Conservation (phyloP, 2,113 vertebrate species). For the Sceloporus undulatus region DNA sequence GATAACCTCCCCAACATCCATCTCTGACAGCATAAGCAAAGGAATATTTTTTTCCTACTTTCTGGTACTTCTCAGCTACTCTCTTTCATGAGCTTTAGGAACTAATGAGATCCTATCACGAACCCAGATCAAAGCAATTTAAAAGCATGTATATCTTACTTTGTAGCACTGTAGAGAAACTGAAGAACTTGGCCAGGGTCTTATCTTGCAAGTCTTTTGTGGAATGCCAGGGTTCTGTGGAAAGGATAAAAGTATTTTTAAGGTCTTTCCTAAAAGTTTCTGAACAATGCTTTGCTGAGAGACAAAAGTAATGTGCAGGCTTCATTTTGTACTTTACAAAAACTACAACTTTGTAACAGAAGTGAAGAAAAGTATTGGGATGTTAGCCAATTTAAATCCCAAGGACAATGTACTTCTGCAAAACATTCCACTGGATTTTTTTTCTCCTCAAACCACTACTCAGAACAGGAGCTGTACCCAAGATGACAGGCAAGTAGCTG, state of each 20-base stretch:
- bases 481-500: not conserved
- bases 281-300: not conserved
- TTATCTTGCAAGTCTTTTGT: not conserved
- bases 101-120: not conserved
- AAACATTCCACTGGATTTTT: not conserved
- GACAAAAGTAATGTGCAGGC: not conserved
- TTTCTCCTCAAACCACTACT: not conserved
- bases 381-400: not conserved
- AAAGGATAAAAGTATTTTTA: conserved; percentile 56
- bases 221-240: conserved; percentile 36
- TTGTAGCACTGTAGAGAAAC: not conserved
- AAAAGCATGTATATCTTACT: not conserved
- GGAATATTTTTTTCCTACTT: not conserved
- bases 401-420: not conserved
- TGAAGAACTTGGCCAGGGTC: not conserved
- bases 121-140: not conserved
- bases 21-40: not conserved
- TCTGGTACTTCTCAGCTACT: not conserved
- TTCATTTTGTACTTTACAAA: not conserved
- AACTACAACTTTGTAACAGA: not conserved
- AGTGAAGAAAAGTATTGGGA: not conserved
- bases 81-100: not conserved
- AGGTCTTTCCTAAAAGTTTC: conserved; percentile 22
- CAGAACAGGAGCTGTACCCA: too few relatives aligned
- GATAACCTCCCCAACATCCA: not conserved